Evolutionary conservation across 2,113 vertebrate species (phyloP).

Genomic region (Eulacestoma nigropectus): DNA sequence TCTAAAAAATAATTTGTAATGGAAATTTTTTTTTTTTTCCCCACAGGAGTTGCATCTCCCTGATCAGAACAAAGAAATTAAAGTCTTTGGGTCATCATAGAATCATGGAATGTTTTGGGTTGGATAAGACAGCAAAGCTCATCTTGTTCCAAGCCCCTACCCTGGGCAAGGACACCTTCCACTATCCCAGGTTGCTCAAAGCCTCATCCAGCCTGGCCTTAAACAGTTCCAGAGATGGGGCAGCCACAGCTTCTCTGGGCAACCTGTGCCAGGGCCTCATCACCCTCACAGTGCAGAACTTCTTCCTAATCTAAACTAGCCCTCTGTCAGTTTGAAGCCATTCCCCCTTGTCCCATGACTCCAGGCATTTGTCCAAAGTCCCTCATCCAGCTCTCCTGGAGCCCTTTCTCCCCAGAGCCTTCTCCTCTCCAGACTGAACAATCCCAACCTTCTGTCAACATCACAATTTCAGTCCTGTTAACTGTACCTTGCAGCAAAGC

Average conservation of each 20-base stretch:
- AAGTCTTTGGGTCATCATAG: background rate
- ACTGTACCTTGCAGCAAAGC: constrained; percentile 84
- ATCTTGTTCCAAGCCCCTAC: background rate
- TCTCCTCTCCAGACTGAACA: background rate
- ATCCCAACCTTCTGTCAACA: background rate
- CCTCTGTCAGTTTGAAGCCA: background rate
- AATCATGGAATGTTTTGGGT: background rate
- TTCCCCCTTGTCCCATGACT: background rate
- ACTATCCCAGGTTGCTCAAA: background rate
- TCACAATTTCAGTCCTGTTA: background rate
- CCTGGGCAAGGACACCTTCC: background rate
- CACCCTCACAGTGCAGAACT: background rate
- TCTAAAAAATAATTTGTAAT: background rate
- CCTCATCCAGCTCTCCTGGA: background rate
- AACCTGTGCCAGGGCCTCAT: background rate
- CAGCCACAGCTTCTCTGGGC: background rate
- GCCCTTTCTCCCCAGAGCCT: background rate
- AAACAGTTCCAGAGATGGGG: background rate
- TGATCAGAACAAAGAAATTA: background rate
- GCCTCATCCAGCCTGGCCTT: background rate
- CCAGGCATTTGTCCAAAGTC: background rate
- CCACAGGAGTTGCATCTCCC: background rate
- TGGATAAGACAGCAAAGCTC: background rate
- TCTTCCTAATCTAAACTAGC: background rate
- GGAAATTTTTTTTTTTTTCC: background rate